Evolutionary conservation across 37 sponge, comb jelly and placozoan genomes (phyloP), one percentile per base, ranked within the genome.

Genomic region (Chondrosia reniformis): DNA sequence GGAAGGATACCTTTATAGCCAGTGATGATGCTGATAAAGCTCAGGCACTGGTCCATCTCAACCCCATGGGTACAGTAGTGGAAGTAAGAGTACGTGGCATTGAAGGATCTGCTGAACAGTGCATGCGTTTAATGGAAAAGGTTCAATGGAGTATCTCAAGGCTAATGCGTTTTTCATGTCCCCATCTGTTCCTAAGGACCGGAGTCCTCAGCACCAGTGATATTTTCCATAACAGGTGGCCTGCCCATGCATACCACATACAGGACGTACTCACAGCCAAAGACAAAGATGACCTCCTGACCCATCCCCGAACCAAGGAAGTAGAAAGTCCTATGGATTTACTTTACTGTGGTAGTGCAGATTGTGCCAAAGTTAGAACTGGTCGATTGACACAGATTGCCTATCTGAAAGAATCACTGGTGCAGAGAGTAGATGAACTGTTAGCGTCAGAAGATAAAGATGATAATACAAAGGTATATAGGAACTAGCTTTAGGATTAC

Each of bases 1-100:
- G 81, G 73, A 84, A 81, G 73, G 67, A 84, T n/a, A 49, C 79
- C 67, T 81, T 91, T 37, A 9, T 91, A 17, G 75, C 87, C 0
- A 3, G 27, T 24, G 44, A 37, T 8, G 69, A 81, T 24, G 54
- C 55, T n/a, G 52, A 33, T 10, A 24, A 37, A 6, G 46, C 49
- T 40, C 85, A 87, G 55, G 78, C 82, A 46, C 69, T 91, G 32
- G 72, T 82, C 9, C 13, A 52, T 3, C 27, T 74, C 0, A 76
- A 39, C 36, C 40, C 24, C 0, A 22, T 52, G 13, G 74, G 75
- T 57, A 84, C 78, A 13, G 55, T 78, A 0, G 63, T 91, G 32
- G 81, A 72, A 19, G 39, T 87, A 5, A 30, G 78, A 22, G 88
- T 75, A 34, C 87, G 85, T 1, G 56, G 73, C 3, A 57, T 12